Percentiles rank a stretch among this genome's conserved stretches.
Evolutionary conservation across 2,113 vertebrate species (phyloP).

Genomic region (Tenrec ecaudatus): DNA sequence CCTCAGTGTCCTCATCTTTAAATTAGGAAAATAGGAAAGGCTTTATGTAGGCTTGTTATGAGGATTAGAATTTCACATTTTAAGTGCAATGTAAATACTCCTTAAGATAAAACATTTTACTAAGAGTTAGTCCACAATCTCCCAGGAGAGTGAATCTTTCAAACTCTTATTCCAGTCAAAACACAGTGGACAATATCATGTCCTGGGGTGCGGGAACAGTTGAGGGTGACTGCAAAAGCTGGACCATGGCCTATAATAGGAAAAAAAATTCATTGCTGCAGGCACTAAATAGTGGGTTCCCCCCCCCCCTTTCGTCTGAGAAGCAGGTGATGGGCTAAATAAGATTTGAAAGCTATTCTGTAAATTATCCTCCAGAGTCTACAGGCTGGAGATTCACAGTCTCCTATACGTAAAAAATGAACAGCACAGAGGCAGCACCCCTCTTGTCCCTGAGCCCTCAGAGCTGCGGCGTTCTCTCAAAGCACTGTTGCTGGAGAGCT

Average conservation of each 20-base stretch:
- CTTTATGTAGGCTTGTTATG: not conserved
- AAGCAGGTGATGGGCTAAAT: not conserved
- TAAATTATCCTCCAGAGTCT: not conserved
- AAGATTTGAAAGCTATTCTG: too few species aligned
- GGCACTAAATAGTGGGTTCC: too few species aligned
- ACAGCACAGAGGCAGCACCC: not conserved
- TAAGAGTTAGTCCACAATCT: not conserved
- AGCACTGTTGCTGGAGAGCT: not conserved
- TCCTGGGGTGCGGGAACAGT: too few species aligned
- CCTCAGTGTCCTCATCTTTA: not conserved
- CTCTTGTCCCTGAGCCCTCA: not conserved
- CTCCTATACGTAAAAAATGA: too few species aligned
- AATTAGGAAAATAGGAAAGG: not conserved
- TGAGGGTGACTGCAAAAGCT: too few species aligned
- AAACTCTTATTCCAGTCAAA: not conserved
- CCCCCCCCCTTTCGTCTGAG: too few species aligned
- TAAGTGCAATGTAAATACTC: not conserved
- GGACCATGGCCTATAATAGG: too few species aligned
- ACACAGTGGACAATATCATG: too few species aligned
- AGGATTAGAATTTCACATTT: not conserved
- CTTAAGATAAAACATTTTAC: not conserved
- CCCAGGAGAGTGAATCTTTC: not conserved
- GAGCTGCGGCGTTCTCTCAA: not conserved
- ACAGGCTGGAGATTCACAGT: fast-evolving
- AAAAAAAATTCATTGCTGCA: too few species aligned